A percentile compares a stretch with the other conserved stretches of the same genome.
These are phyloP conservation scores for Hetaerina americana DNA, from an alignment of 1,140 invertebrate species.

Conservation along the genomic window DNA sequence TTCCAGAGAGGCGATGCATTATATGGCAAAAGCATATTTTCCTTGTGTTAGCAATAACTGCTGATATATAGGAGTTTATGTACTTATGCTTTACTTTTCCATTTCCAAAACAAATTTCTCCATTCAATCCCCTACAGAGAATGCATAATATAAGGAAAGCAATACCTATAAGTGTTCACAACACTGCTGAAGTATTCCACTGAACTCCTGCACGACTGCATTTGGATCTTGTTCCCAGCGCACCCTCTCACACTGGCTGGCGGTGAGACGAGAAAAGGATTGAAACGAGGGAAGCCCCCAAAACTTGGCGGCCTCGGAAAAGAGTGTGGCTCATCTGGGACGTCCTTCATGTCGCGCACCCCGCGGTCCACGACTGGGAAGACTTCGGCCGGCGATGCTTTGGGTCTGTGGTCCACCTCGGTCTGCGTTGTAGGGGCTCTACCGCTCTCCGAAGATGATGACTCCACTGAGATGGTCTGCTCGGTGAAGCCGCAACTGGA, in stretches of 20 bases:
- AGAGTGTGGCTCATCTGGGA: neutral
- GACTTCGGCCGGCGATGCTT: too few species aligned
- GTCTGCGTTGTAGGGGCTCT: too few species aligned
- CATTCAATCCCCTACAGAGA: too few species aligned
- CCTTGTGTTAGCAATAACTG: too few species aligned
- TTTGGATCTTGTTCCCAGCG: constrained; percentile 5
- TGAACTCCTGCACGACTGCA: constrained; percentile 7
- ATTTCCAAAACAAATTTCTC: too few species aligned
- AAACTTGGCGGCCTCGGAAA: neutral
- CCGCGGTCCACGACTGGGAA: too few species aligned
- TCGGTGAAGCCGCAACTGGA: neutral
- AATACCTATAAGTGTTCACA: constrained; percentile 7
- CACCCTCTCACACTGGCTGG: neutral
- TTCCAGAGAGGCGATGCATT: too few species aligned
- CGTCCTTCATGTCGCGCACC: neutral
- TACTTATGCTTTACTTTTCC: too few species aligned
- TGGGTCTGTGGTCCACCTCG: too few species aligned
- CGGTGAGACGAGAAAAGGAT: neutral
- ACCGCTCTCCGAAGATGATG: neutral
- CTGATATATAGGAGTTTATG: too few species aligned
- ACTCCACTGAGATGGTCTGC: neutral
- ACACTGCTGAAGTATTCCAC: neutral
- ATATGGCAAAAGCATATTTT: too few species aligned
- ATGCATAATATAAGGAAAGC: too few species aligned
- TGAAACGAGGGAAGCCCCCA: neutral